These are phyloP conservation scores for Chymomyza costata DNA, from an alignment of 1,140 invertebrate genomes.

Conservation along the genomic window DNA sequence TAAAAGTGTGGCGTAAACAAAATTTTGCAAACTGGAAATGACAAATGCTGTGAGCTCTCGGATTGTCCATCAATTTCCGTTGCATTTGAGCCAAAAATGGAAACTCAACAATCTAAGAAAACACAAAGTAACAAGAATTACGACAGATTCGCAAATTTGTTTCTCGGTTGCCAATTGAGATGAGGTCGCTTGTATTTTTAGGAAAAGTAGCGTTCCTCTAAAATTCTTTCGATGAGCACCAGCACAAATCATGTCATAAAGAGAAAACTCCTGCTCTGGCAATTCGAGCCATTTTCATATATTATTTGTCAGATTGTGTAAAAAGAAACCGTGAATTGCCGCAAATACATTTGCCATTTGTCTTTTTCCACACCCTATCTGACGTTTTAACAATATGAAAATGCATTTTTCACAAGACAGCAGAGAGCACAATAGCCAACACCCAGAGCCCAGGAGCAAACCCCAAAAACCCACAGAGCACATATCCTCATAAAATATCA, in stretches of 20 bases:
- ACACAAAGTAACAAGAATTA: conserved; percentile 63
- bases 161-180: conserved; percentile 37
- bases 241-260: too few species aligned
- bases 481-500: conserved; percentile 63
- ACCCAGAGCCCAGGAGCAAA: too few species aligned
- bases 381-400: neutral
- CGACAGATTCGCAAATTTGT: conserved; percentile 12
- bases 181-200: conserved; percentile 6
- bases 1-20: neutral
- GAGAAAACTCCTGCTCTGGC: too few species aligned
- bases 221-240: too few species aligned
- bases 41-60: conserved; percentile 44
- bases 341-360: too few species aligned
- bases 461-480: too few species aligned
- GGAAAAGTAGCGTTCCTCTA: too few species aligned
- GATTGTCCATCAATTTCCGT: conserved; percentile 56
- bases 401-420: neutral
- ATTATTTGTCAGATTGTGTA: too few species aligned
- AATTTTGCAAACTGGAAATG: conserved; percentile 32
- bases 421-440: too few species aligned
- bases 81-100: conserved; percentile 42
- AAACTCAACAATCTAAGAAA: conserved; percentile 58
- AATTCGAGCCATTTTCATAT: too few species aligned
- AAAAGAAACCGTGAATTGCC: too few species aligned
- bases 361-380: neutral